Evolutionary conservation across 1,140 invertebrate genomes (phyloP).

Genomic region (Acyrthosiphon pisum): DNA sequence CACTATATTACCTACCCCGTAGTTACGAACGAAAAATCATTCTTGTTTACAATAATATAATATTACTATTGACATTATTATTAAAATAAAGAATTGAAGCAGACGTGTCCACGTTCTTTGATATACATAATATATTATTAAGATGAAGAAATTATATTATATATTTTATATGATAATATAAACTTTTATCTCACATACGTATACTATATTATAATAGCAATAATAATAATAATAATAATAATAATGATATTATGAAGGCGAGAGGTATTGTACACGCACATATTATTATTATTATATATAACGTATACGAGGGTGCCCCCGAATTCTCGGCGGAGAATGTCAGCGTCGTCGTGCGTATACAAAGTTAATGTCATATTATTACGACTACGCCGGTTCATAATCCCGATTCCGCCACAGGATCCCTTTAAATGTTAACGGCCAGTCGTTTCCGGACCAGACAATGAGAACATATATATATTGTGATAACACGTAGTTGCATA

Average conservation of each 20-base stretch:
- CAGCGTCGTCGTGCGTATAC: neutral
- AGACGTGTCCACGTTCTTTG: neutral
- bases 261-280: neutral
- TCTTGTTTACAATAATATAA: neutral
- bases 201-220: neutral
- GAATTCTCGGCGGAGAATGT: constrained; percentile 11
- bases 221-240: neutral
- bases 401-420: neutral
- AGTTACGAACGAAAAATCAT: neutral
- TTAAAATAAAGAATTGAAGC: neutral
- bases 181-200: neutral
- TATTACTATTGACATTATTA: neutral
- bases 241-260: neutral
- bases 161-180: too few species aligned
- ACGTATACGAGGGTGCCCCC: neutral
- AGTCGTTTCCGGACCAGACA: neutral
- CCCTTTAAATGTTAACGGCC: constrained; percentile 24
- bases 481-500: neutral
- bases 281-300: neutral
- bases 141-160: too few species aligned
- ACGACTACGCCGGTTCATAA: constrained; percentile 20
- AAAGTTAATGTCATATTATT: constrained; percentile 34
- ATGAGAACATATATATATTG: neutral
- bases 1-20: neutral
- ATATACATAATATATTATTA: neutral